Evolutionary conservation across 2,113 vertebrate genomes (phyloP), one percentile per base, ranked within the genome.

Genomic region (Melanerpes aurifrons): DNA sequence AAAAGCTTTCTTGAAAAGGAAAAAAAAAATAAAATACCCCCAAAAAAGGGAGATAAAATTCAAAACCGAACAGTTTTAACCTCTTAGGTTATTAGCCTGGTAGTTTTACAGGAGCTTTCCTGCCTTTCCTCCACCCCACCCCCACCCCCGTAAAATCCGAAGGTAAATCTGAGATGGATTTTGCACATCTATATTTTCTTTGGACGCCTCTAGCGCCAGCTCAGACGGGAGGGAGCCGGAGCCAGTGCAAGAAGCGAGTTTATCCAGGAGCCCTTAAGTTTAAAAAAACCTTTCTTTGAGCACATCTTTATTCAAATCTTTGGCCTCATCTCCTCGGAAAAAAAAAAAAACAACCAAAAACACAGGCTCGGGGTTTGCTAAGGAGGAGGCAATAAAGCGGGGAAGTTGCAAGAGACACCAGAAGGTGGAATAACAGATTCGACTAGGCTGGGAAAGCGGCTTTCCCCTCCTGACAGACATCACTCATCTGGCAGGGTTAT

Each of bases 401-500:
- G 80, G 88, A 75, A 85, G 68, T 63, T 61, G 84, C n/a, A 12
- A 32, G 47, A 72, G 53, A 10, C 43, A 17, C 5, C 70, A 67
- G 87, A 63, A 93, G 91, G 86, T 26, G 86, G 64, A 16, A 21
- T 5, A 4, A 26, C 11, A 15, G 40, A 32, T 64, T 75, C 29
- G 5, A 6, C 6, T 7, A 77, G 31, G 3, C 40, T 22, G 88
- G 56, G 86, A 81, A 94, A 50, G 31, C 48, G 75, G 5, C 94
- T 95, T 66, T 63, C n/a, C 86, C n/a, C 81, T 82, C 59, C 78
- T 71, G 89, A 66, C 79, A 66, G 89, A 2, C 93, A 84, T 71
- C 95, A 35, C 79, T 93, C 90, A 29, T 5, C 64, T 10, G 90
- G 11, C 89, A 31, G 82, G 58, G 76, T 3, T 3, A 48, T 77